Evolutionary conservation across 2,888 invertebrate species (phyloP), one percentile per base, ranked within the genome.

Genomic region (Thumatha senex): DNA sequence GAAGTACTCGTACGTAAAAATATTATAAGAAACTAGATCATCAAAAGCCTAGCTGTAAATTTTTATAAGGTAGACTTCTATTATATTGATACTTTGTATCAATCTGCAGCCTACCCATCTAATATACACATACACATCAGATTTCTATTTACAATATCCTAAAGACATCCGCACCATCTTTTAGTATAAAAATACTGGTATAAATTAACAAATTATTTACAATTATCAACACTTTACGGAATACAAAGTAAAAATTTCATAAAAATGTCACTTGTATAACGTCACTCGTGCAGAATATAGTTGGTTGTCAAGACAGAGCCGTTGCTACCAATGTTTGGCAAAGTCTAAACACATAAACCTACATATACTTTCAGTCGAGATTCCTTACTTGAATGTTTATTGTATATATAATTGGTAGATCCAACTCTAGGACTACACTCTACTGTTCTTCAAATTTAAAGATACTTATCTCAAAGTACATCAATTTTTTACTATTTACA

Each of bases 171-270:
- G 66, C 63, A 56, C 59, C 75, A 68, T 71, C 72, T 67, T 75
- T 62, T 74, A 66, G 67, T 62, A 65, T 71, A 74, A 72, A 70
- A 84, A 87, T 84, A 86, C 83, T 84, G 83, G 81, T 76, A 76
- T 81, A 76, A 70, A 73, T 67, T 67, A 67, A 67, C 52, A 59
- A 67, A 65, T 50, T 67, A 67, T 67, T 64, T 66, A 66, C 67
- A 67, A 38, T 39, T 56, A 57, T 67, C 56, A 66, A 66, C 64
- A 65, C 45, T 58, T 54, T 40, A 47, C 56, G 61, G 67, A 57
- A 61, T 53, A 47, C 15, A 18, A 33, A 57, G 60, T 68, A 56
- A 60, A 59, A 64, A 18, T 54, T 43, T 38, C 42, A 56, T 52
- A 54, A 55, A 60, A 67, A 60, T 58, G 43, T 24, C n/a, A n/a